Conservation (phyloP, 2,888 invertebrate genomes). For the Pterobdella sp. region DNA sequence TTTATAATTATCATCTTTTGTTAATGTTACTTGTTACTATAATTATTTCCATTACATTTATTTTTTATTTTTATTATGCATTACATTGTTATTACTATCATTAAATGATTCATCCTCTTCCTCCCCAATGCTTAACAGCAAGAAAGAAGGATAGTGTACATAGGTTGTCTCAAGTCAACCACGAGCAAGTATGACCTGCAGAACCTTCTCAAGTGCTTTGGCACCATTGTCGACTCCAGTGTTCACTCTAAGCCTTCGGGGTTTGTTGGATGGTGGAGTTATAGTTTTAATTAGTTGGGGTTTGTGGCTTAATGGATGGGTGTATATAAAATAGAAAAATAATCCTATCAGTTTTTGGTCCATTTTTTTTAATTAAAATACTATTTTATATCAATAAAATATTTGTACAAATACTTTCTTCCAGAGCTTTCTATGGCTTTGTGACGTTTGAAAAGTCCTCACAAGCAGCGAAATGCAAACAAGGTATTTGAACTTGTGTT, state of each 20-base stretch:
- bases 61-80: no score
- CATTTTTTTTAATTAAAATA: no score
- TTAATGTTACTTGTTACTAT: no score
- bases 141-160: conserved; percentile 78
- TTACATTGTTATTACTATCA: no score
- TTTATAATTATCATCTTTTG: no score
- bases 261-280: conserved; percentile 53
- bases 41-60: no score
- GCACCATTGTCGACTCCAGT: conserved; percentile 70
- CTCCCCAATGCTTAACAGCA: conserved; percentile 53
- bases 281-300: no score
- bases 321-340: no score
- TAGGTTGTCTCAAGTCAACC: conserved; percentile 68
- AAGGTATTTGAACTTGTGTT: not conserved
- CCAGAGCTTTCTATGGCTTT: conserved; percentile 23
- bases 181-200: conserved; percentile 65
- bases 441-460: conserved; percentile 22
- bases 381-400: no score
- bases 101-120: not conserved
- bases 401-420: no score
- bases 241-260: conserved; percentile 70
- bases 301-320: no score
- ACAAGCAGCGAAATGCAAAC: conserved; percentile 15
- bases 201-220: conserved; percentile 67
- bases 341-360: no score